Evolutionary conservation across 2,797 vertebrate species (phyloP).

Genomic region (Sebastes oblongus): DNA sequence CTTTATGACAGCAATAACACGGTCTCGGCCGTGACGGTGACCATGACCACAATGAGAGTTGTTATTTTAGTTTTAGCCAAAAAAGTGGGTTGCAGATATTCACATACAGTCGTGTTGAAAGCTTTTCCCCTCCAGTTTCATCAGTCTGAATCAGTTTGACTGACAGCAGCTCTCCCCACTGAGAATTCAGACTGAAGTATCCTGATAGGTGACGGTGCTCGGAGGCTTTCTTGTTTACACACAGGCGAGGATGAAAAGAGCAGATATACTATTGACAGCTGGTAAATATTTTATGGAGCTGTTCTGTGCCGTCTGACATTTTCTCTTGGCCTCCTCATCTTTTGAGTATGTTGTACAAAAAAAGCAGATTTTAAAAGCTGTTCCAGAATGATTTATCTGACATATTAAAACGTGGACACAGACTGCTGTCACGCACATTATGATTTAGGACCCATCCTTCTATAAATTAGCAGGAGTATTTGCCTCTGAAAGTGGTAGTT

Average conservation of each 20-base stretch:
- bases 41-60: constrained; percentile 25
- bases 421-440: background rate
- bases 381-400: background rate
- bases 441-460: background rate
- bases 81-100: constrained; percentile 9
- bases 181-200: constrained; percentile 45
- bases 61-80: constrained; percentile 17
- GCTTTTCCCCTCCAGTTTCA: constrained; percentile 31
- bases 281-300: constrained; percentile 65
- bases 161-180: constrained; percentile 32
- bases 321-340: constrained; percentile 31
- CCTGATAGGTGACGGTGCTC: constrained; percentile 48
- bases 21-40: constrained; percentile 4
- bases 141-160: constrained; percentile 36
- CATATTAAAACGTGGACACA: background rate
- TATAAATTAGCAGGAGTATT: background rate
- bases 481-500: background rate
- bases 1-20: constrained; percentile 39
- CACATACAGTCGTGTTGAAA: constrained; percentile 32
- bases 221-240: constrained; percentile 60
- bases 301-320: constrained; percentile 38
- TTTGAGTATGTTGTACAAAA: constrained; percentile 22
- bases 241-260: constrained; percentile 45
- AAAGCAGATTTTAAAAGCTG: background rate
- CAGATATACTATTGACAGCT: constrained; percentile 53